These are phyloP conservation scores for Hippocampus barbouri DNA, from an alignment of 2,113 vertebrate genomes.

Conservation along the genomic window DNA sequence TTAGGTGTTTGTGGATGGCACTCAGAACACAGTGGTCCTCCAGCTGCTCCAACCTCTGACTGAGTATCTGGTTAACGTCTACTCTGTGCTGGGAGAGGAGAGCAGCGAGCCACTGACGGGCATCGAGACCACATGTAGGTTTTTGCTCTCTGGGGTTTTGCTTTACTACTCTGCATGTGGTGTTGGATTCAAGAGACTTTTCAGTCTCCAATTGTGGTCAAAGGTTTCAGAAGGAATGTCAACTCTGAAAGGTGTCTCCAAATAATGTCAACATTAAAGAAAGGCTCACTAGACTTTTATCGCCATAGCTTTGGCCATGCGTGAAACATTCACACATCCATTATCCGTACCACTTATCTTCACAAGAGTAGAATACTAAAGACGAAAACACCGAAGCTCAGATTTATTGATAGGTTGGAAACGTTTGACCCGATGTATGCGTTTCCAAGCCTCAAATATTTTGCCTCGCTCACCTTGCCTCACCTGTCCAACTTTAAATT, in stretches of 20 bases:
- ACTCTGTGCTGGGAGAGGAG: conserved; percentile 86
- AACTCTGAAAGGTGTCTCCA: conserved; percentile 2
- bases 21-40: conserved; percentile 81
- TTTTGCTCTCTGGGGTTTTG: conserved; percentile 6
- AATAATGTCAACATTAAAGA: conserved; percentile 1
- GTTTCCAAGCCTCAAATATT: no score
- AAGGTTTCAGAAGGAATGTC: conserved; percentile 11
- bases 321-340: neutral
- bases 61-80: conserved; percentile 86
- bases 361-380: no score
- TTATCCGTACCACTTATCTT: no score
- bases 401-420: no score
- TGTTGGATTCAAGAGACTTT: conserved; percentile 9
- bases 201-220: conserved; percentile 8
- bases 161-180: neutral
- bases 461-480: no score
- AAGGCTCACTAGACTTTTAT: neutral
- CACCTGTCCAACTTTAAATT: no score
- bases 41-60: conserved; percentile 84
- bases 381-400: no score
- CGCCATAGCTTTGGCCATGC: neutral
- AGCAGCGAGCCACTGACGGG: conserved; percentile 88
- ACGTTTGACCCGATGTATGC: no score
- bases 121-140: conserved; percentile 89
- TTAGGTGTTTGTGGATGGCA: conserved; percentile 86